Base-by-base conservation (phyloP, 2,113 vertebrate species). In the Arvicanthis niloticus region DNA sequence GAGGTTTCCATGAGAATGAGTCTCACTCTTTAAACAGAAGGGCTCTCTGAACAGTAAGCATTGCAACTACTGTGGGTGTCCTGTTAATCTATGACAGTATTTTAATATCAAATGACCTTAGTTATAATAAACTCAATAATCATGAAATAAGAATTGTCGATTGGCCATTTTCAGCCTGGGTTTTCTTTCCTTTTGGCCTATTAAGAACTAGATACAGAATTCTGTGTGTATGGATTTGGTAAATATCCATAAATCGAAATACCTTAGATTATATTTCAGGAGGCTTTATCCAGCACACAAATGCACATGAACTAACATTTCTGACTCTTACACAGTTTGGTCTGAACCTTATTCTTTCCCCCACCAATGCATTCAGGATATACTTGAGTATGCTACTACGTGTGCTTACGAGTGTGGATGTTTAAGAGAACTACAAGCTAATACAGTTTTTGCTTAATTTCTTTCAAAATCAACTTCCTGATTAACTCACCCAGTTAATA, bases 81-180 rank as follows among this genome's bases (percentile, higher is more conserved):
- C 45, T 88, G 68, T 85, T 89, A 21, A 70, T 82, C 73, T 40
- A 12, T 84, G 94, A 73, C 0, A 76, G 87, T 24, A 78, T 89
- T 48, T 53, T 22, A 89, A 70, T 62, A 85, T 88, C 89, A 72
- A 88, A 62, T 86, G 31, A 0, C 51, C 21, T 87, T 86, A 70
- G 77, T 90, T 87, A 24, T 94, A 78, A 45, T 94, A 73, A 93
- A 91, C 86, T 31, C 48, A 88, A 7, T 95, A 89, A 82, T 26
- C 92, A 77, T 60, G 94, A 56, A 62, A 68, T 29, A 92, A 72
- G 29, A 82, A 34, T 90, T 77, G 31, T 40, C 13, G 9, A 1
- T 21, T 29, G 40, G 67, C 45, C 6, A 89, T 45, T 42, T 91
- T 5, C 88, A 40, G 48, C n/a, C 91, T 89, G 48, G 6, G 76